These are phyloP conservation scores for Carettochelys insculpta DNA, from an alignment of 2,113 vertebrate species.

Conservation along the genomic window DNA sequence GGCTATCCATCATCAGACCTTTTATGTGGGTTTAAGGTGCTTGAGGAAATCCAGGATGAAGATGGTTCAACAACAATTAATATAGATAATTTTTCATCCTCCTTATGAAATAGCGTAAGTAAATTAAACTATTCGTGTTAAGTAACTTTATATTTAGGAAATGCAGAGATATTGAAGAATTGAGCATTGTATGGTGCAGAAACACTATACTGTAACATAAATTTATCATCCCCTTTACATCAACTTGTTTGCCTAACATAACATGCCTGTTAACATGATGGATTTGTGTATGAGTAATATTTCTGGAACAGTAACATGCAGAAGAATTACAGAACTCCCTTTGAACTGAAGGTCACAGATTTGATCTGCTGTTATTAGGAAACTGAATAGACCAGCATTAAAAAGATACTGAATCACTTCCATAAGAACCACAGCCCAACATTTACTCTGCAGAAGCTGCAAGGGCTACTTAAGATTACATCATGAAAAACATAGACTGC, in stretches of 20 bases:
- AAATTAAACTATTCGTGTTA: neutral
- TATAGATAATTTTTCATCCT: neutral
- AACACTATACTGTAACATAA: neutral
- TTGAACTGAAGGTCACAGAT: constrained; percentile 28
- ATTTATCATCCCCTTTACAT: neutral
- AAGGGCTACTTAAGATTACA: constrained; percentile 6
- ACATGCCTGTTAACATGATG: neutral
- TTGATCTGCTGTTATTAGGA: neutral
- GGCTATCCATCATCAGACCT: neutral
- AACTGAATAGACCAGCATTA: neutral
- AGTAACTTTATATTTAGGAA: neutral
- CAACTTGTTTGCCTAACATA: neutral
- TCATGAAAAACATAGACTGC: neutral
- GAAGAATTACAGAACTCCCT: neutral
- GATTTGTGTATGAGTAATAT: neutral
- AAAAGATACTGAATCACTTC: neutral
- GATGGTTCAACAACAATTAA: neutral
- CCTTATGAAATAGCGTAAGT: neutral
- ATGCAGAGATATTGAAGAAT: neutral
- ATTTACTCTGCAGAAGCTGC: neutral
- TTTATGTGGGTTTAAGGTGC: neutral
- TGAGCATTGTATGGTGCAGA: neutral
- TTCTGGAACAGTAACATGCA: neutral
- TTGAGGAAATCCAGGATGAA: neutral
- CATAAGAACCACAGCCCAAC: neutral